phyloP scores from a whole-genome alignment of 2,113 vertebrate genomes.

The Ancistrus triradiatus region DNA sequence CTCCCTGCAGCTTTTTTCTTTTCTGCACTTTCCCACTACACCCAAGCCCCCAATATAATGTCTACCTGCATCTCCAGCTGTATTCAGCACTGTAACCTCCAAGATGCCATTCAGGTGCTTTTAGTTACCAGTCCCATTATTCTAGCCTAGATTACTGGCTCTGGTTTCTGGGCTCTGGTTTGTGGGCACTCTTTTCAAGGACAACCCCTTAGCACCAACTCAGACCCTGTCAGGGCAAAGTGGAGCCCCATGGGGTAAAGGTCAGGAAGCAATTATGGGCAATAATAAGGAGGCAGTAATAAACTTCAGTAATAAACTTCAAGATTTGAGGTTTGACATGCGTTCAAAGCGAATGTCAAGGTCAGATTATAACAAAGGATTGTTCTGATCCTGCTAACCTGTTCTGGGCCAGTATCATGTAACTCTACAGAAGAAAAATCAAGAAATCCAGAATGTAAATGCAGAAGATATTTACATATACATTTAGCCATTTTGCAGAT shows the following conservation, averaged over 20 bases:
- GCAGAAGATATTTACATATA: no score
- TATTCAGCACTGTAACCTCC: no score
- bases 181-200: constrained; percentile 4
- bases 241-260: constrained; percentile 61
- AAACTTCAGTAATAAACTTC: constrained; percentile 34
- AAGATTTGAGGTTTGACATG: constrained; percentile 26
- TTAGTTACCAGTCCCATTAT: no score
- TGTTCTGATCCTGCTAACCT: constrained; percentile 21
- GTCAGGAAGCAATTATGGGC: constrained; percentile 72
- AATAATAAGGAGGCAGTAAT: constrained; percentile 63
- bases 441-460: background rate
- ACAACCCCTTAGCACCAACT: constrained; percentile 29
- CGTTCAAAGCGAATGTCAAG: constrained; percentile 21
- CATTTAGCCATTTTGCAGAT: no score
- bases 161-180: no score
- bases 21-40: constrained; percentile 15
- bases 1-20: constrained; percentile 19
- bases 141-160: no score
- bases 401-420: constrained; percentile 10
- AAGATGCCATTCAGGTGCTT: no score
- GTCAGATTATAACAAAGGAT: constrained; percentile 14
- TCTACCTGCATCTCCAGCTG: no score
- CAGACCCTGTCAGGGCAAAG: constrained; percentile 55
- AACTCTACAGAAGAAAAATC: background rate
- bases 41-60: background rate